Evolutionary conservation across 1,140 invertebrate species (phyloP).

Genomic region (Tetramorium simillimum): DNA sequence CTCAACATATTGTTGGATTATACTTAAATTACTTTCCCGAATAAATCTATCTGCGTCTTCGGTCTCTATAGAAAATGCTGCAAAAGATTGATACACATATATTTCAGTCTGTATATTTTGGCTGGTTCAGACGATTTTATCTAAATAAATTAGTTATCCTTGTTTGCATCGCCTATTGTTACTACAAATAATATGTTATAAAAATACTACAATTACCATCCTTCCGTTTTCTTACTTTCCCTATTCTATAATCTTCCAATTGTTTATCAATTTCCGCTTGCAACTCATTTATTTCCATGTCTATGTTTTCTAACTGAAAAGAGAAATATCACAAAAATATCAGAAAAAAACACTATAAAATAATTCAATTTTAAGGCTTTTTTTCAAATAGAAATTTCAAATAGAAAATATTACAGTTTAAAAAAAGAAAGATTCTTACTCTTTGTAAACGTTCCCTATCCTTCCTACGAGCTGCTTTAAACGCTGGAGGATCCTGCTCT

Average conservation of each 20-base stretch:
- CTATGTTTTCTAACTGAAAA: constrained; percentile 80
- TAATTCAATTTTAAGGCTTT: neutral
- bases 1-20: constrained; percentile 85
- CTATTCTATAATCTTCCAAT: constrained; percentile 87
- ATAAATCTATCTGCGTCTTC: constrained; percentile 87
- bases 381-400: too few relatives aligned
- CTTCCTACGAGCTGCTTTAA: constrained; percentile 94
- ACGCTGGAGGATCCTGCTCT: constrained; percentile 98
- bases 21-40: constrained; percentile 86
- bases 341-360: neutral
- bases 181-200: constrained; percentile 21
- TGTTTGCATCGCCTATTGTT: neutral
- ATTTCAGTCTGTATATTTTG: too few relatives aligned
- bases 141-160: neutral
- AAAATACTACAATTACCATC: constrained; percentile 64
- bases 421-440: constrained; percentile 81
- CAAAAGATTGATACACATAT: neutral
- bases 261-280: constrained; percentile 92
- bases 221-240: constrained; percentile 85
- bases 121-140: neutral
- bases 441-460: constrained; percentile 93
- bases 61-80: constrained; percentile 66
- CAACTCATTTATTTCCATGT: constrained; percentile 88
- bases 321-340: constrained; percentile 12
- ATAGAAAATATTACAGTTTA: neutral